These are phyloP conservation scores for Netelia melanura DNA, from an alignment of 2,888 invertebrate species.

Conservation along the genomic window DNA sequence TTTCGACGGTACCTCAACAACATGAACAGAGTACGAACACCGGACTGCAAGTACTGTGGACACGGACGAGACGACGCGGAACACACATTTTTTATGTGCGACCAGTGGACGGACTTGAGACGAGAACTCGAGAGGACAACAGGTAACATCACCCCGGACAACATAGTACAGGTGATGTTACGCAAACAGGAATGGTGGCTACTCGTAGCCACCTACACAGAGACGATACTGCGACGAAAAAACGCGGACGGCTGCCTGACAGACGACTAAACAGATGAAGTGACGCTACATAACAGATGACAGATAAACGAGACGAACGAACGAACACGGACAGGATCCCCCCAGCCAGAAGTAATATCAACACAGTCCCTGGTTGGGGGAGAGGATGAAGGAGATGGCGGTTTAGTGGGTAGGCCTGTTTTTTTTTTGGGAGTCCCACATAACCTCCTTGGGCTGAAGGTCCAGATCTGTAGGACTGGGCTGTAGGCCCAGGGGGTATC, in stretches of 20 bases:
- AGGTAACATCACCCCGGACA: slow-evolving; percentile 8
- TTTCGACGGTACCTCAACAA: slow-evolving; percentile 62
- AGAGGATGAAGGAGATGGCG: slow-evolving; percentile 24
- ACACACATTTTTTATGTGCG: slow-evolving; percentile 53
- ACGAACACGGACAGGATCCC: slow-evolving; percentile 42
- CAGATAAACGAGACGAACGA: not conserved
- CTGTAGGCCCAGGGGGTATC: not conserved
- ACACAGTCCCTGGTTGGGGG: slow-evolving; percentile 46
- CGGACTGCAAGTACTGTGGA: not conserved
- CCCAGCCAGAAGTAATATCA: slow-evolving; percentile 50
- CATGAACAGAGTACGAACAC: slow-evolving; percentile 26
- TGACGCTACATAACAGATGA: not conserved
- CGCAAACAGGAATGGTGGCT: slow-evolving; percentile 23
- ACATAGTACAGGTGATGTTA: slow-evolving; percentile 13
- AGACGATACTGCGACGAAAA: not conserved
- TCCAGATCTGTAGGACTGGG: too few relatives aligned
- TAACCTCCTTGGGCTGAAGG: not conserved
- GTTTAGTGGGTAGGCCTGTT: slow-evolving; percentile 38
- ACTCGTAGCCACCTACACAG: slow-evolving; percentile 7
- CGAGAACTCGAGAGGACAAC: slow-evolving; percentile 14
- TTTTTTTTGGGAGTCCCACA: slow-evolving; percentile 18
- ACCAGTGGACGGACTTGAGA: slow-evolving; percentile 28
- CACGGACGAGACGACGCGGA: slow-evolving; percentile 52
- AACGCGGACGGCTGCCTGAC: slow-evolving; percentile 17
- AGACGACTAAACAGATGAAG: not conserved